Conservation (phyloP, 1,140 invertebrate genomes). For the Drosophila gunungcola region DNA sequence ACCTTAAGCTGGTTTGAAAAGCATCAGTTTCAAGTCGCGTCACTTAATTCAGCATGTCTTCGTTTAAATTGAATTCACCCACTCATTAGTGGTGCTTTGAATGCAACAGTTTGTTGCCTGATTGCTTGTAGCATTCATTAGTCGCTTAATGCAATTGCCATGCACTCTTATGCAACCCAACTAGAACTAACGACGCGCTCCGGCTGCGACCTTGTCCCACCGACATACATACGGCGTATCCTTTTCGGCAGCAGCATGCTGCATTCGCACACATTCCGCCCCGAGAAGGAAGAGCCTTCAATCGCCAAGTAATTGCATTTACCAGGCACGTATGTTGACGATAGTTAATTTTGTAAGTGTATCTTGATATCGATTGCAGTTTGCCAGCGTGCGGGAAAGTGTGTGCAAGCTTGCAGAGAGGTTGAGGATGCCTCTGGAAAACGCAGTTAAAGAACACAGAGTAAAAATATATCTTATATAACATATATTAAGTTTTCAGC, state of each 20-base stretch:
- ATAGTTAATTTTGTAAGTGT: slow-evolving; percentile 84
- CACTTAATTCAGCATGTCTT: not conserved
- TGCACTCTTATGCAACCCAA: slow-evolving; percentile 48
- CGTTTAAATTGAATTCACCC: slow-evolving; percentile 35
- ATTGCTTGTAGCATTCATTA: slow-evolving; percentile 67
- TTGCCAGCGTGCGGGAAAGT: slow-evolving; percentile 20
- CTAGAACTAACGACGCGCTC: slow-evolving; percentile 19
- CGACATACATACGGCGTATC: slow-evolving; percentile 35
- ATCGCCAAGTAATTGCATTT: slow-evolving; percentile 83
- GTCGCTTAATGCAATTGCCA: slow-evolving; percentile 63
- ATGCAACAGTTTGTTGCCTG: slow-evolving; percentile 62
- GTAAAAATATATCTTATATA: not conserved
- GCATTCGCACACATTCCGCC: slow-evolving; percentile 4
- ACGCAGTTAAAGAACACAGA: slow-evolving; percentile 11
- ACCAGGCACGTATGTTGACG: slow-evolving; percentile 82
- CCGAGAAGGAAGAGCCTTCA: slow-evolving; percentile 40
- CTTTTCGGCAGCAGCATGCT: slow-evolving; percentile 18
- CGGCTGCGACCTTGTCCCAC: slow-evolving; percentile 46
- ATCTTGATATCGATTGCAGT: slow-evolving; percentile 81
- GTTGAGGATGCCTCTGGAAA: slow-evolving; percentile 31
- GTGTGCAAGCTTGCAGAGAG: slow-evolving; percentile 29
- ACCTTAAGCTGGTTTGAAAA: not conserved
- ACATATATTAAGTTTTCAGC: too few species aligned
- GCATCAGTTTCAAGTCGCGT: not conserved
- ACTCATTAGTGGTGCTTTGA: slow-evolving; percentile 41